Evolutionary conservation across 2,113 vertebrate genomes (phyloP).

Genomic region (Sinocyclocheilus grahami): DNA sequence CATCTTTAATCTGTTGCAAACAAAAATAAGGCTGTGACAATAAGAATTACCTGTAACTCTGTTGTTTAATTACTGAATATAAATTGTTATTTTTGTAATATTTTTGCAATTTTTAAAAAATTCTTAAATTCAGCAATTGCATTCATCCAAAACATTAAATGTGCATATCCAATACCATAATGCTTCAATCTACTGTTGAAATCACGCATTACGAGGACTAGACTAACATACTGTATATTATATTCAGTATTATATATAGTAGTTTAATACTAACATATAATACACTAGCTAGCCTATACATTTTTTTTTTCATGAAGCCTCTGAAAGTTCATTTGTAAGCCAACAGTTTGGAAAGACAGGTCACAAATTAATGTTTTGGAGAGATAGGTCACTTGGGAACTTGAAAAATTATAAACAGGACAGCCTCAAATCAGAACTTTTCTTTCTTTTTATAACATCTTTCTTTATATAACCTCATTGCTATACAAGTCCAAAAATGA

Average conservation of each 20-base stretch:
- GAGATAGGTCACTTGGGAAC: neutral
- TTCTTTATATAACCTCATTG: neutral
- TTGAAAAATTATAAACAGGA: neutral
- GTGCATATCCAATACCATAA: too few relatives aligned
- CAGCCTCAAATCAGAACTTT: neutral
- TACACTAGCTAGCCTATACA: too few relatives aligned
- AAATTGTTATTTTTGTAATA: neutral
- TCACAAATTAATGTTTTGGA: neutral
- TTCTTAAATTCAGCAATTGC: neutral
- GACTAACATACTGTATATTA: neutral
- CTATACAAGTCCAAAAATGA: neutral
- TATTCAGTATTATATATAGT: neutral
- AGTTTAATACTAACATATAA: too few relatives aligned
- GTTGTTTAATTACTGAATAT: neutral
- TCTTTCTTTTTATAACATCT: neutral
- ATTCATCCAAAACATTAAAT: too few relatives aligned
- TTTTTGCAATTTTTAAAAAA: neutral
- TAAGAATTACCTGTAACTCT: neutral
- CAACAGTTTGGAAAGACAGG: neutral
- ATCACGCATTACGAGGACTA: neutral
- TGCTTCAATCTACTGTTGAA: neutral
- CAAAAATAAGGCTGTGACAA: neutral
- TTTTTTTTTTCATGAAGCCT: neutral
- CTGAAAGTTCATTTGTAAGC: neutral
- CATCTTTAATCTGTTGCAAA: neutral